Evolutionary conservation across 2,888 invertebrate species (phyloP), one percentile per base, ranked within the genome.

Genomic region (Ecliptopera silaceata): DNA sequence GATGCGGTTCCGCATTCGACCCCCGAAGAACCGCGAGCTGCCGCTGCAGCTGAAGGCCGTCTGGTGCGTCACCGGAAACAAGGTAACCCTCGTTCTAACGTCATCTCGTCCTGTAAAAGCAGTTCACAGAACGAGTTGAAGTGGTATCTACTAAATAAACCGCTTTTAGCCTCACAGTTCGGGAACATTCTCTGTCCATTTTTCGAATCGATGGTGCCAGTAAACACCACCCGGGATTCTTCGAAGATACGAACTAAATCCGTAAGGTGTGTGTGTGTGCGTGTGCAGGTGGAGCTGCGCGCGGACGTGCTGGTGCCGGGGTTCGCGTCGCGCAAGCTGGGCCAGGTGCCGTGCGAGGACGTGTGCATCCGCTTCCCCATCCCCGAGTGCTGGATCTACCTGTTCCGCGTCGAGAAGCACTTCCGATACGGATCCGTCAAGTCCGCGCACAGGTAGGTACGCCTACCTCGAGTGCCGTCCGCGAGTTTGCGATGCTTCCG

Each of bases 331-430:
- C 95, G 98, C 71, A 97, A 98, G 87, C 93, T 98, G 64, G 98
- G 98, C 0, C 98, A 99, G 88, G 96, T 97, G 70, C 98, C 98
- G 26, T 99, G 98, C 88, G 98, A 99, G 89, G 99, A 99, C 88
- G 99, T 99, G 26, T 95, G 96, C 84, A 96, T 99, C 53, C 93
- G 97, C 52, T 97, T 99, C 85, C 99, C 99, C 11, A 97, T 99
- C 74, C 99, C 99, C 15, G 99, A 99, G 88, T 97, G 97, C 79
- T 99, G 99, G 99, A 99, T 99, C 77, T 99, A 99, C 88, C 92
- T 99, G 77, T 99, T 99, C 92, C 94, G 99, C 61, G 98, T 98
- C 41, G 99, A 99, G 87, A 98, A 98, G 79, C 97, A 99, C 85
- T 99, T 99, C 79, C 94, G 98, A 77, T 98, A 98, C 82, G 98